Evolutionary conservation across 2,113 vertebrate species (phyloP).

Genomic region (Labrus mixtus): DNA sequence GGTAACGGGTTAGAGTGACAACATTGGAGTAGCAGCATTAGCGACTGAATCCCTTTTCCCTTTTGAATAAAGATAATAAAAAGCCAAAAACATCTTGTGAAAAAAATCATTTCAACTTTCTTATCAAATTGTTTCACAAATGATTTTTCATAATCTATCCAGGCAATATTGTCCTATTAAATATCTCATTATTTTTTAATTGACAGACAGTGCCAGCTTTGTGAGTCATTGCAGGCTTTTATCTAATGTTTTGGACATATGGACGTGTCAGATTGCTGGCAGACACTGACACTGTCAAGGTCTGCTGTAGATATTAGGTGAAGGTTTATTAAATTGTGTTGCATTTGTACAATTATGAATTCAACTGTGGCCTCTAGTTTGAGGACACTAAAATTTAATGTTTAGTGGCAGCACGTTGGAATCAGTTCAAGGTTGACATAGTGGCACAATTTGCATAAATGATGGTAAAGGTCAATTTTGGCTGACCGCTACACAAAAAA

Average conservation of each 20-base stretch:
- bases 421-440: neutral
- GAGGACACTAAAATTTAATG: conserved; percentile 34
- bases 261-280: conserved; percentile 47
- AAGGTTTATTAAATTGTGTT: conserved; percentile 40
- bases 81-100: too few relatives aligned
- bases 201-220: neutral
- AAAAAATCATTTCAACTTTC: too few relatives aligned
- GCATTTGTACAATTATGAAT: conserved; percentile 47
- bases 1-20: too few relatives aligned
- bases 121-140: too few relatives aligned
- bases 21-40: too few relatives aligned
- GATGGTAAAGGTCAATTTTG: neutral
- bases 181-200: neutral
- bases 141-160: neutral
- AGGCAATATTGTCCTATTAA: neutral
- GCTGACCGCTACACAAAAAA: neutral
- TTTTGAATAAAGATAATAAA: too few relatives aligned
- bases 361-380: conserved; percentile 22
- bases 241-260: conserved; percentile 34
- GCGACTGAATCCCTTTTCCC: too few relatives aligned
- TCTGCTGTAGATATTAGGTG: conserved; percentile 32
- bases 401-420: conserved; percentile 21
- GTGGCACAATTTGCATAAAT: neutral
- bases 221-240: conserved; percentile 30
- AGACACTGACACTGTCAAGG: conserved; percentile 11